Conservation (phyloP, 2,797 vertebrate species). For the Chelon labrosus region DNA sequence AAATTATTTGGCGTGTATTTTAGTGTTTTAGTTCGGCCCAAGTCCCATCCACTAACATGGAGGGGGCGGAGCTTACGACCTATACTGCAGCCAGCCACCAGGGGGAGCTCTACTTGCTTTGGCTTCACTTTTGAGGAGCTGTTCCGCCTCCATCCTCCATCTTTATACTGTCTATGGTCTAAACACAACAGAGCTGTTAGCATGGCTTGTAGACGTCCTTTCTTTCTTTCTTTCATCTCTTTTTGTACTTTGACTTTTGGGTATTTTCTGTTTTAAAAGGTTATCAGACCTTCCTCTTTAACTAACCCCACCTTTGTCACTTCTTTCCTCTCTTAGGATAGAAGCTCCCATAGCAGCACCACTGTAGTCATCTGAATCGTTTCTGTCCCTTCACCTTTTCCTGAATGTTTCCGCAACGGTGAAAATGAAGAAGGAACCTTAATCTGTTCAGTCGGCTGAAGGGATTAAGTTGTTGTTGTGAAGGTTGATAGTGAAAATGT, state of each 20-base stretch:
- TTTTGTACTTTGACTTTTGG: neutral
- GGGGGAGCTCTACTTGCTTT: too few relatives aligned
- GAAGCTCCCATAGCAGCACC: constrained; percentile 91
- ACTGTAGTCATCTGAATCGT: constrained; percentile 91
- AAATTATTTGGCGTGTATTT: too few relatives aligned
- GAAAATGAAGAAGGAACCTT: constrained; percentile 55
- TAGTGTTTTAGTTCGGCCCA: too few relatives aligned
- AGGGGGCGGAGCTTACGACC: too few relatives aligned
- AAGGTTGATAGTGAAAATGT: constrained; percentile 25
- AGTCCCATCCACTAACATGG: too few relatives aligned
- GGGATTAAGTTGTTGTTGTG: constrained; percentile 8
- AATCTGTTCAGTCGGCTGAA: constrained; percentile 26
- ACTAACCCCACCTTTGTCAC: constrained; percentile 41
- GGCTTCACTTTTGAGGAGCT: too few relatives aligned
- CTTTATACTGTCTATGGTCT: too few relatives aligned
- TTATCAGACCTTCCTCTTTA: neutral
- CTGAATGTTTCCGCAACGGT: constrained; percentile 53
- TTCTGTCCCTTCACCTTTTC: constrained; percentile 45
- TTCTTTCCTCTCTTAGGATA: constrained; percentile 84
- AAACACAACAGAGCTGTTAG: too few relatives aligned
- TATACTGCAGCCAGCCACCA: too few relatives aligned
- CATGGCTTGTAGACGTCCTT: neutral
- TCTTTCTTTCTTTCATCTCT: neutral
- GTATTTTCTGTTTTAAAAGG: neutral
- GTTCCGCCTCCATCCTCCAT: too few relatives aligned